A percentile compares a stretch with the other conserved stretches of the same genome.
Evolutionary conservation across 2,888 invertebrate species (phyloP).

Genomic region (Dastarcus helophoroides): DNA sequence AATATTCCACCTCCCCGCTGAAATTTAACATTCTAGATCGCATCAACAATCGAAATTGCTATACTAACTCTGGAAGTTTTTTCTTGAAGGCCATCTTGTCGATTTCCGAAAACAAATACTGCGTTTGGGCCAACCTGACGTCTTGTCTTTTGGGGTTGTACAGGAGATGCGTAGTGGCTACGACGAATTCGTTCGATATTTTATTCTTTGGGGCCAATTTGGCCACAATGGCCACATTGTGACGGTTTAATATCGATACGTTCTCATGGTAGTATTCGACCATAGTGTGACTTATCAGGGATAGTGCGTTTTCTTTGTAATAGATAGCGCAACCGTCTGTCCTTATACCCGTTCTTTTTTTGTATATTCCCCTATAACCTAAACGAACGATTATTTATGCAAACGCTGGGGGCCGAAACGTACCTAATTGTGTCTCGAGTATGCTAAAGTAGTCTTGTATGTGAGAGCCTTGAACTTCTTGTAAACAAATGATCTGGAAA

Average conservation of each 20-base stretch:
- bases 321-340: constrained; percentile 88
- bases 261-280: constrained; percentile 60
- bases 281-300: constrained; percentile 48
- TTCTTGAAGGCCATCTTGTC: constrained; percentile 66
- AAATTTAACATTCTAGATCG: too few species aligned
- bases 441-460: constrained; percentile 47
- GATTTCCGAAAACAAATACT: constrained; percentile 72
- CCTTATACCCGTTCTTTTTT: constrained; percentile 69
- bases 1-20: constrained; percentile 34
- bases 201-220: constrained; percentile 50
- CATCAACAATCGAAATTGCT: too few species aligned
- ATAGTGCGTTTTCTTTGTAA: constrained; percentile 57
- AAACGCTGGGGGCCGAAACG: not conserved
- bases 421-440: constrained; percentile 24
- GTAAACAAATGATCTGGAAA: constrained; percentile 69
- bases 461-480: constrained; percentile 78
- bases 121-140: constrained; percentile 79
- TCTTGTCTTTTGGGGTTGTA: constrained; percentile 87
- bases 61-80: too few species aligned
- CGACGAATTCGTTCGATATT: constrained; percentile 48
- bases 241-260: constrained; percentile 61
- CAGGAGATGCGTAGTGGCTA: constrained; percentile 89
- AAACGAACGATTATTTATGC: constrained; percentile 20
- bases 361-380: constrained; percentile 68
- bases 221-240: constrained; percentile 77